phyloP scores from a whole-genome alignment of 2,888 invertebrate genomes.

The Mylabris sibirica region DNA sequence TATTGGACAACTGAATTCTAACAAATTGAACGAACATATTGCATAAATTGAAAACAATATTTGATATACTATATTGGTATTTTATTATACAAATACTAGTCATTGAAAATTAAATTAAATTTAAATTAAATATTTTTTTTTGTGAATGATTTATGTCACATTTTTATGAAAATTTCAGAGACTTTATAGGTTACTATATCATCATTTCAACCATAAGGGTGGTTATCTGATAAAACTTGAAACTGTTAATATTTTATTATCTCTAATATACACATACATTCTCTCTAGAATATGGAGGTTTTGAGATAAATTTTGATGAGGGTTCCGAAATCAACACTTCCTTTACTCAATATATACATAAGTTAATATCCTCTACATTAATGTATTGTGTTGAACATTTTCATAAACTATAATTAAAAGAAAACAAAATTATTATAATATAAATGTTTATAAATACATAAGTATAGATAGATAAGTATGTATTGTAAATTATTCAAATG shows the following conservation, averaged over 20 bases:
- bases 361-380: conserved; percentile 15
- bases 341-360: not conserved
- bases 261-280: not conserved
- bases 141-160: too few relatives aligned
- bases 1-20: too few relatives aligned
- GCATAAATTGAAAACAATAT: not conserved
- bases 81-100: too few relatives aligned
- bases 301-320: not conserved
- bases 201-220: not conserved
- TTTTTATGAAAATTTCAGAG: too few relatives aligned
- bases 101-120: too few relatives aligned
- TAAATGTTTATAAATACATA: too few relatives aligned
- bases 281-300: not conserved
- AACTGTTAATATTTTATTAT: not conserved
- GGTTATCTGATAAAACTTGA: not conserved
- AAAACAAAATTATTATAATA: too few relatives aligned
- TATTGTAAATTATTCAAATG: too few relatives aligned
- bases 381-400: not conserved
- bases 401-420: too few relatives aligned
- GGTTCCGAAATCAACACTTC: not conserved
- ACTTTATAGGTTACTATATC: too few relatives aligned
- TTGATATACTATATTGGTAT: not conserved
- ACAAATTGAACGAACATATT: not conserved
- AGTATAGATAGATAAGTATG: too few relatives aligned
- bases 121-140: too few relatives aligned